Evolutionary conservation across 1,140 invertebrate species (phyloP).

Genomic region (Cotesia vestalis): DNA sequence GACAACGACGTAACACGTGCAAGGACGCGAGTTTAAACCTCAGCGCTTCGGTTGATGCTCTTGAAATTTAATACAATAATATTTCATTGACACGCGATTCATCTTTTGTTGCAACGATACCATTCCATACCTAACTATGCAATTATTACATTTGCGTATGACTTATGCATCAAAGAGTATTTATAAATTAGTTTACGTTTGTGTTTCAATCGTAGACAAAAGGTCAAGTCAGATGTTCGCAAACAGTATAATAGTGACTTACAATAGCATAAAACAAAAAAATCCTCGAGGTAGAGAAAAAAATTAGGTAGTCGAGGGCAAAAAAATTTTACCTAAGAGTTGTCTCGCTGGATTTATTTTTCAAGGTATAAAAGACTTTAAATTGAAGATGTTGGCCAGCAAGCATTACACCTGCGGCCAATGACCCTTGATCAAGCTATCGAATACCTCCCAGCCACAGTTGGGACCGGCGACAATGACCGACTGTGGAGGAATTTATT

Average conservation of each 20-base stretch:
- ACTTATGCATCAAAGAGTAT: background rate
- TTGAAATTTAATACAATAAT: conserved; percentile 31
- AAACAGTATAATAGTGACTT: no score
- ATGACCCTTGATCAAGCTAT: conserved; percentile 59
- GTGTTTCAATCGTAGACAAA: no score
- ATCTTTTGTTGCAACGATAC: background rate
- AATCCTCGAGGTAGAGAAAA: background rate
- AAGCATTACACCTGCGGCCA: conserved; percentile 61
- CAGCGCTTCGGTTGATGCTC: conserved; percentile 31
- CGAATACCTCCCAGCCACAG: conserved; percentile 58
- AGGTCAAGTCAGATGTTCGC: no score
- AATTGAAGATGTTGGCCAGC: conserved; percentile 37
- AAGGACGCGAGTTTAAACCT: conserved; percentile 25
- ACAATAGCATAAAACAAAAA: background rate
- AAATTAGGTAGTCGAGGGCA: no score
- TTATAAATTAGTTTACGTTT: background rate
- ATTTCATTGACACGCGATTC: conserved; percentile 29
- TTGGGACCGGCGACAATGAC: conserved; percentile 43
- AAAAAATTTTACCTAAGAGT: no score
- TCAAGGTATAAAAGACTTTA: conserved; percentile 44
- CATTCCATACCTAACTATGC: background rate
- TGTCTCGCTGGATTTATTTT: conserved; percentile 12
- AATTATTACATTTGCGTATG: background rate
- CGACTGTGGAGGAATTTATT: conserved; percentile 30
- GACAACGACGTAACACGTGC: conserved; percentile 30